phyloP scores from a whole-genome alignment of 2,113 vertebrate species.

The Natator depressus region DNA sequence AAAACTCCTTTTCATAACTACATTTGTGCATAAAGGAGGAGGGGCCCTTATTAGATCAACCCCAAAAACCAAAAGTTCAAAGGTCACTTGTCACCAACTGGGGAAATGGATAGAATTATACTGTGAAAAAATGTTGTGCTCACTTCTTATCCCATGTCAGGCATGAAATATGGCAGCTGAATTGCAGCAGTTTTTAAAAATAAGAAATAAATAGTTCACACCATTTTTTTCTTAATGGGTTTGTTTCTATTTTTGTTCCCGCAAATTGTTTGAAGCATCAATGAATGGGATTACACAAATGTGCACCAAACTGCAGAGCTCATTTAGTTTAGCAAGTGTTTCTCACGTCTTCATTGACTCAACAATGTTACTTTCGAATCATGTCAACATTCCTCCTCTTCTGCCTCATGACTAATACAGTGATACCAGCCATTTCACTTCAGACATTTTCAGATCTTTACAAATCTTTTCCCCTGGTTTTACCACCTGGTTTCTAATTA shows the following conservation, averaged over 20 bases:
- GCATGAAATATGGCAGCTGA: slow-evolving; percentile 74
- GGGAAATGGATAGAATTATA: background rate
- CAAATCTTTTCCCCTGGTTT: slow-evolving; percentile 41
- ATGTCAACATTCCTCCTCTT: slow-evolving; percentile 75
- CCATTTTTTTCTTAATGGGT: slow-evolving; percentile 63
- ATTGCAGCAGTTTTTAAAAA: slow-evolving; percentile 67
- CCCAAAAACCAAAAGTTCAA: background rate
- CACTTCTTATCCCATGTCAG: slow-evolving; percentile 30
- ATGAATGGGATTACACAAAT: slow-evolving; percentile 76
- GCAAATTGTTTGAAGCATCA: slow-evolving; percentile 80
- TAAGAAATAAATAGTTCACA: slow-evolving; percentile 73
- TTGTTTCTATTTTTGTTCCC: slow-evolving; percentile 71
- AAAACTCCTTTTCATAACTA: slow-evolving; percentile 17
- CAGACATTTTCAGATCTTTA: slow-evolving; percentile 66
- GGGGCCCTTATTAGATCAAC: background rate
- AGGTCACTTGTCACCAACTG: background rate
- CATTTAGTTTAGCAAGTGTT: slow-evolving; percentile 79
- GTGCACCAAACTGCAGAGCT: slow-evolving; percentile 71
- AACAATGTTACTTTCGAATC: slow-evolving; percentile 79
- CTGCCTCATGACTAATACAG: slow-evolving; percentile 83
- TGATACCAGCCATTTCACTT: slow-evolving; percentile 72
- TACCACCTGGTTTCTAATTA: slow-evolving; percentile 76
- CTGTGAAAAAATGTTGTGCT: background rate
- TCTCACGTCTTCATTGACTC: slow-evolving; percentile 78
- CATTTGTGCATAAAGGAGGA: background rate